Evolutionary conservation across 2,888 invertebrate genomes (phyloP).

Genomic region (Acanthosoma haemorrhoidale): DNA sequence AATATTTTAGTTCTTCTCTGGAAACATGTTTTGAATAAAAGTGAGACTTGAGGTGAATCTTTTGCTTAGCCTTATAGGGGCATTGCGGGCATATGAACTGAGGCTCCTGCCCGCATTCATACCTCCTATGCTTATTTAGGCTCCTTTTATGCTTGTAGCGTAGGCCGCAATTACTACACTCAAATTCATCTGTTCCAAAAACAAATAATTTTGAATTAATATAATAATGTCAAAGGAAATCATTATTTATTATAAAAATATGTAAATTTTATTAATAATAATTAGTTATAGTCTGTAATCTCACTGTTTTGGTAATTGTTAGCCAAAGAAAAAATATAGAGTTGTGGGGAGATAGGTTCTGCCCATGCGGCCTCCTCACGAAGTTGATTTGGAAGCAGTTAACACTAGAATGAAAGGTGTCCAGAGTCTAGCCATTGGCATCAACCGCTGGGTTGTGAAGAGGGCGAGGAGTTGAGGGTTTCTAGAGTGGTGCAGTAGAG

Average conservation of each 20-base stretch:
- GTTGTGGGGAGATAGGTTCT: no score
- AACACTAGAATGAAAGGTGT: no score
- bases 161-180: background rate
- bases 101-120: constrained; percentile 47
- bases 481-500: no score
- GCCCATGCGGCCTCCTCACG: no score
- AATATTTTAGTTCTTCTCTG: background rate
- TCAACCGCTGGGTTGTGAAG: no score
- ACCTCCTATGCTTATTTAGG: constrained; percentile 43
- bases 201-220: no score
- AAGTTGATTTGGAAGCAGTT: no score
- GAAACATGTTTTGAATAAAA: constrained; percentile 14
- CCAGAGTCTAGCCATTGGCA: no score
- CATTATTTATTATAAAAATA: background rate
- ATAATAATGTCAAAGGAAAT: background rate
- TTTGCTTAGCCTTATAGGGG: constrained; percentile 34
- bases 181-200: background rate
- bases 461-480: no score
- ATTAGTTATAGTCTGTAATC: background rate
- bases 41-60: constrained; percentile 27
- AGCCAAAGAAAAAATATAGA: no score
- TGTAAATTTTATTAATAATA: background rate
- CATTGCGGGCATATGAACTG: constrained; percentile 46
- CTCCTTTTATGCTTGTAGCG: constrained; percentile 3
- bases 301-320: no score